phyloP scores from a whole-genome alignment of 2,888 invertebrate genomes.

The Cancer borealis region DNA sequence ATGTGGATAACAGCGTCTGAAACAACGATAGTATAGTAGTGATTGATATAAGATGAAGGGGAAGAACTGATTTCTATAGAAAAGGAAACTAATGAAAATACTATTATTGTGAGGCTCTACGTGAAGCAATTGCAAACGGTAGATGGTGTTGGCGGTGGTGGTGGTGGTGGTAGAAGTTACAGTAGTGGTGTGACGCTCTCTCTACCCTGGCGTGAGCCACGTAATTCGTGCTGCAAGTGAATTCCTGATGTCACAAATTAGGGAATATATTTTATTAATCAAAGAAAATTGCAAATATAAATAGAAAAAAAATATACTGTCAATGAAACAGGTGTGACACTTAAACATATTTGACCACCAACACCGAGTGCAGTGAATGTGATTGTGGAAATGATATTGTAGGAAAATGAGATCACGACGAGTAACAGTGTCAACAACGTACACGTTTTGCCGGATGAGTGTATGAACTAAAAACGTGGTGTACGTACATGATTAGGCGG shows the following conservation, averaged over 20 bases:
- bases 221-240: background rate
- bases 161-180: background rate
- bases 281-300: background rate
- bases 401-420: background rate
- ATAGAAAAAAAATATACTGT: background rate
- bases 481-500: background rate
- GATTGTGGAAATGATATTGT: background rate
- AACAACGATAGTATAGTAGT: background rate
- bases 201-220: background rate
- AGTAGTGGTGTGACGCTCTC: background rate
- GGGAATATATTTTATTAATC: background rate
- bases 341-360: background rate
- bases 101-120: background rate
- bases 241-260: background rate
- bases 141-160: background rate
- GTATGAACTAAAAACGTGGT: background rate
- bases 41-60: background rate
- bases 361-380: conserved; percentile 6
- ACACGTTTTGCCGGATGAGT: background rate
- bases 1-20: background rate
- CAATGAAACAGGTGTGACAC: background rate
- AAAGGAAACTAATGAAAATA: background rate
- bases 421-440: background rate
- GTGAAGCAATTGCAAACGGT: background rate
- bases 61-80: no score